Base-by-base conservation (phyloP, 2,113 vertebrate genomes). In the Cephalopterus ornatus region DNA sequence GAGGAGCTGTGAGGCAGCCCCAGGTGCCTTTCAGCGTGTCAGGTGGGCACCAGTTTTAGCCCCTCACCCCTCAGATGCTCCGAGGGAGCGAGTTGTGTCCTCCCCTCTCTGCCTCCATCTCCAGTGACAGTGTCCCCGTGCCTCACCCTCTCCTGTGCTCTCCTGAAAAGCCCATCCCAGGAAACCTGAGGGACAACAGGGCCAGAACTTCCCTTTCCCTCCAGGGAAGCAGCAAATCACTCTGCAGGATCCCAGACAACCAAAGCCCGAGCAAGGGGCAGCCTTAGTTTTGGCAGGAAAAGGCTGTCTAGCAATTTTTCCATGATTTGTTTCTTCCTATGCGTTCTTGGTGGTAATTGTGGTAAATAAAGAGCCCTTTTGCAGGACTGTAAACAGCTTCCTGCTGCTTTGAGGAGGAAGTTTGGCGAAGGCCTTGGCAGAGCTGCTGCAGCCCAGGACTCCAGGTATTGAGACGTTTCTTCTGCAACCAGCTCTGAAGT, bases 161-260 rank as follows among this genome's bases (percentile, higher is more conserved):
- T 24, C 56, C 39, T 33, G 8, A 56, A 65, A 85, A 22, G n/a
- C 56, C 28, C 41, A 26, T 6, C 33, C 59, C 39, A 13, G 44
- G 5, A 8, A 53, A 26, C 5, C 14, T 2, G 5, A 81, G 55
- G 27, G 62, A 33, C 20, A 18, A 5, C 0, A 1, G 72, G 33
- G 50, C 23, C 32, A 9, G 58, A 63, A 39, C 72, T 87, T 78
- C 37, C 53, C n/a, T 85, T n/a, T 44, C 63, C 47, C 65, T 42
- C 17, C 14, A 18, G 41, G 59, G 14, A 47, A 59, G 30, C 22
- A 67, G 63, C 14, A 53, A 41, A 18, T 30, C 52, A 33, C 13
- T 33, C 35, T 58, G 41, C 2, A 1, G 11, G 27, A 14, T 8
- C 12, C 8, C 13, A 42, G 62, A 50, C n/a, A 24, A 52, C 41